Evolutionary conservation across 1,140 invertebrate genomes (phyloP).

Genomic region (Drosophila subobscura): DNA sequence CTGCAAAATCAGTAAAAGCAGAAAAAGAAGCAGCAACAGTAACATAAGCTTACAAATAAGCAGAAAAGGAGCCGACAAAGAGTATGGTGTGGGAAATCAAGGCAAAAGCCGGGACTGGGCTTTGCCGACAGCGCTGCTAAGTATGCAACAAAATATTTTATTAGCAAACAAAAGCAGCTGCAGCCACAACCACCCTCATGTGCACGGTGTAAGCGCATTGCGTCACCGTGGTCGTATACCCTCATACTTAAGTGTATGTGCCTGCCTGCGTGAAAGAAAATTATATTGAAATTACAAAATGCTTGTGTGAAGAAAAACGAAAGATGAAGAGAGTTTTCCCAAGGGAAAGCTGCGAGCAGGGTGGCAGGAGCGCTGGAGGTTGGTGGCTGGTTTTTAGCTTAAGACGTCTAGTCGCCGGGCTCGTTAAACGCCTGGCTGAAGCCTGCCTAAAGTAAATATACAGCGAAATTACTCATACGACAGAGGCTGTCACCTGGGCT

Average conservation of each 20-base stretch:
- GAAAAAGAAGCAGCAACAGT: constrained; percentile 16
- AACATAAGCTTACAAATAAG: constrained; percentile 41
- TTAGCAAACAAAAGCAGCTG: constrained; percentile 77
- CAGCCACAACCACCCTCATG: constrained; percentile 25
- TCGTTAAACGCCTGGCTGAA: constrained; percentile 37
- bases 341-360: constrained; percentile 7
- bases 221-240: constrained; percentile 56
- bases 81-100: constrained; percentile 8
- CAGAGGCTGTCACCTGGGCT: constrained; percentile 2
- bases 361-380: not conserved
- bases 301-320: constrained; percentile 34
- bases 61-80: constrained; percentile 25
- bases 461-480: constrained; percentile 19
- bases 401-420: constrained; percentile 48
- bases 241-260: constrained; percentile 35
- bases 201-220: constrained; percentile 58
- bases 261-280: constrained; percentile 51
- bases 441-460: constrained; percentile 8
- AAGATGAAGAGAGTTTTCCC: constrained; percentile 15
- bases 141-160: constrained; percentile 73
- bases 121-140: constrained; percentile 25
- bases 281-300: constrained; percentile 76
- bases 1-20: constrained; percentile 42
- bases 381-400: constrained; percentile 20
- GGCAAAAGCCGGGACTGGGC: constrained; percentile 4